Percentiles rank a stretch among this genome's conserved stretches.
Evolutionary conservation across 2,888 invertebrate species (phyloP).

Genomic region (Dromius quadrimaculatus): DNA sequence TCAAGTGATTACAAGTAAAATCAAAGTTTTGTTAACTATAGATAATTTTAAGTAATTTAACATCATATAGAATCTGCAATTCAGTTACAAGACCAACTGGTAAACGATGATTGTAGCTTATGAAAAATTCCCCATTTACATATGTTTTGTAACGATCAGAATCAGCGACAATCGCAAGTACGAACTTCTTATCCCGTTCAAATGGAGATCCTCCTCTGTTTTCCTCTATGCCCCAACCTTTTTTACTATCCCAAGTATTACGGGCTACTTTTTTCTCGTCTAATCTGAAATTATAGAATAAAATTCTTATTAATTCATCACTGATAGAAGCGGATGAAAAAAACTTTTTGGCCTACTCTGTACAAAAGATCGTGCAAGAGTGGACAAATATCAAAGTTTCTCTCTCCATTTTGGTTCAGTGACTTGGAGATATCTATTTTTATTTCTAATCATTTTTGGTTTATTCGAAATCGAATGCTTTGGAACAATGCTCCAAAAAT

Average conservation of each 20-base stretch:
- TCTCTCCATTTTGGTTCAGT: no score
- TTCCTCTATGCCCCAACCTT: slow-evolving; percentile 13
- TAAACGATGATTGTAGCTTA: slow-evolving; percentile 5
- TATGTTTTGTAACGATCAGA: background rate
- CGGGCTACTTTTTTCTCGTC: slow-evolving; percentile 8
- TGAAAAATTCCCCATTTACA: slow-evolving; percentile 15
- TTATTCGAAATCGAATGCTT: no score
- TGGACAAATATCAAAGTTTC: no score
- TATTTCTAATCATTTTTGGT: no score
- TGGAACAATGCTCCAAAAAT: no score
- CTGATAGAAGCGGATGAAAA: no score
- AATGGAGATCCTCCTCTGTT: background rate
- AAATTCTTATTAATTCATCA: no score
- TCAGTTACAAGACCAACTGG: background rate
- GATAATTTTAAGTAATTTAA: slow-evolving; percentile 20
- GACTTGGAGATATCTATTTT: no score
- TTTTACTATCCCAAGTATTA: background rate
- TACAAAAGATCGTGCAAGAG: no score
- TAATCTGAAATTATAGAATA: slow-evolving; percentile 21
- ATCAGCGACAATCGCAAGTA: slow-evolving; percentile 6
- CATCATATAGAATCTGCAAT: background rate
- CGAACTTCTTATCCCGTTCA: background rate
- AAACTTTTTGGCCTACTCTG: no score
- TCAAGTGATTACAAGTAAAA: no score
- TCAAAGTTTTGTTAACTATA: no score